Percentiles rank a stretch among this genome's conserved stretches.
These are phyloP conservation scores for Tympanoctomys barrerae DNA, from an alignment of 2,797 vertebrate species.

Conservation along the genomic window DNA sequence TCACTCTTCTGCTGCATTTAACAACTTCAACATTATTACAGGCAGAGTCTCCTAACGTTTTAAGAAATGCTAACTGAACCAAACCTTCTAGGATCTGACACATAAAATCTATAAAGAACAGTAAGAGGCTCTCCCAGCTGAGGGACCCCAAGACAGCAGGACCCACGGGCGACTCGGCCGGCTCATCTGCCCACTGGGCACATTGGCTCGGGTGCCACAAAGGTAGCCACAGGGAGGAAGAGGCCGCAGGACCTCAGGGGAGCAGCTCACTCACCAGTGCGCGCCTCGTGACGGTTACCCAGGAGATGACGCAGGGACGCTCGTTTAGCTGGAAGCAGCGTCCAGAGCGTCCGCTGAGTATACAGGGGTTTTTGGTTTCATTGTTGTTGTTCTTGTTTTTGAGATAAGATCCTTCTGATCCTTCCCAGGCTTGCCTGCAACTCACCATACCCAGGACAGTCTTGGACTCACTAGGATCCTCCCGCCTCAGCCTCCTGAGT, in stretches of 20 bases:
- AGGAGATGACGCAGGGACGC: background rate
- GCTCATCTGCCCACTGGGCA: background rate
- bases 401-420: background rate
- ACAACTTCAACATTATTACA: conserved; percentile 5
- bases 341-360: background rate
- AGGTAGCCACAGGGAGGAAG: conserved; percentile 59
- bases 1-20: background rate
- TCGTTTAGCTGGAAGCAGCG: conserved; percentile 52
- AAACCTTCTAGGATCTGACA: background rate
- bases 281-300: conserved; percentile 28
- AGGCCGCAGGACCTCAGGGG: background rate
- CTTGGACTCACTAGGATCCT: background rate
- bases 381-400: background rate
- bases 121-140: background rate
- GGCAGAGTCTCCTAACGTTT: background rate
- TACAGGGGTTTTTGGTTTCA: background rate
- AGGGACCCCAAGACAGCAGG: background rate
- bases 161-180: background rate
- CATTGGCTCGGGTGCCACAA: conserved; percentile 27
- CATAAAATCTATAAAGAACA: background rate
- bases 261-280: conserved; percentile 42
- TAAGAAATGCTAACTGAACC: background rate
- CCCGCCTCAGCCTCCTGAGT: background rate
- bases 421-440: background rate
- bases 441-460: background rate